A percentile compares a stretch with the other conserved stretches of the same genome.
Conservation (phyloP, 1,140 invertebrate species). For the Lasioglossum albipes region DNA sequence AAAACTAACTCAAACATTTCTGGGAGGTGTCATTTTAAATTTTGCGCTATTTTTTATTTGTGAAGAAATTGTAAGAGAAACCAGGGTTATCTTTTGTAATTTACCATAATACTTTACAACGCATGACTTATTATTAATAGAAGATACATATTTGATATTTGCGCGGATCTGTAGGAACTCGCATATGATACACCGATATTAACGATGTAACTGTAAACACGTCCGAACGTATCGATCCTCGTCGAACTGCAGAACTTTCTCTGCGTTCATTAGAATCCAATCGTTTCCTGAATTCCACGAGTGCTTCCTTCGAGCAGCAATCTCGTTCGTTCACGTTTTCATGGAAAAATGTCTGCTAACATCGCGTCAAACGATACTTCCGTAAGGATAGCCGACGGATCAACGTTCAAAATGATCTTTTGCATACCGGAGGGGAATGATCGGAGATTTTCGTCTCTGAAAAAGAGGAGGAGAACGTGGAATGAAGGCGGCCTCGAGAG, state of each 20-base stretch:
- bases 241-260: not conserved
- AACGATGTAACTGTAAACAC: not conserved
- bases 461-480: not conserved
- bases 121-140: too few relatives aligned
- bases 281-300: not conserved
- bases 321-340: not conserved
- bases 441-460: not conserved
- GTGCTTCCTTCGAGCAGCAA: not conserved
- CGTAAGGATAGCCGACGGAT: not conserved
- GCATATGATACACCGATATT: too few relatives aligned
- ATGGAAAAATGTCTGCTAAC: not conserved
- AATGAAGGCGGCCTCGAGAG: not conserved
- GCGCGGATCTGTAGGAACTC: too few relatives aligned
- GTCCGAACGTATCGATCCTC: not conserved
- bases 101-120: too few relatives aligned
- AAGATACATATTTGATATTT: too few relatives aligned
- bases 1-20: too few relatives aligned
- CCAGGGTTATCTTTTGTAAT: too few relatives aligned
- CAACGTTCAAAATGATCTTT: not conserved
- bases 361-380: not conserved
- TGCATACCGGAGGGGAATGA: not conserved
- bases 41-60: too few relatives aligned
- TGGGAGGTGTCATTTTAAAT: too few relatives aligned
- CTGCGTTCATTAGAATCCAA: not conserved
- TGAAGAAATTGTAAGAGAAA: too few relatives aligned